Evolutionary conservation across 64 coral and sea anemone genomes (phyloP), one percentile per base, ranked within the genome.

Genomic region (Orbicella faveolata): DNA sequence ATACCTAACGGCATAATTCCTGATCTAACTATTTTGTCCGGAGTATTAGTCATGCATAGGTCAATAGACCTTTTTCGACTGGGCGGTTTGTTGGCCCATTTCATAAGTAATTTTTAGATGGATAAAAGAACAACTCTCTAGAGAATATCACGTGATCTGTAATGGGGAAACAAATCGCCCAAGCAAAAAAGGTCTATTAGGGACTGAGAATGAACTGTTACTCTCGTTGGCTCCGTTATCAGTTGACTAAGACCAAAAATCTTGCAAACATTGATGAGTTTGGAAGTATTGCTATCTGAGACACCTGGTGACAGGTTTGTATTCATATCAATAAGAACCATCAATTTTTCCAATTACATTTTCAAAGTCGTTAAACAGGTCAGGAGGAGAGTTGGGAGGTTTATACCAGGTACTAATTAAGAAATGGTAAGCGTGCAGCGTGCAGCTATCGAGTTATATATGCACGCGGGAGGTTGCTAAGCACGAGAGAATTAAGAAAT

Each of bases 331-430:
- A 90, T 73, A 3, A 94, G 87, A 61, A 77, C 86, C 77, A 52
- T 94, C 79, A 48, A 89, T 89, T 54, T 78, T 94, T 19, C 20
- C 79, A 77, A 89, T 69, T 25, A 93, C 35, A 67, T 76, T 34
- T 62, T 75, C 91, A 88, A 93, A 81, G 10, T 53, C 33, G n/a
- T 83, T 67, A 79, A 89, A 86, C 21, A 90, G 30, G 74, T 79
- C 74, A 59, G 57, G 37, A 52, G 86, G 37, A 41, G 93, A 79
- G 30, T 90, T 33, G 17, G 88, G 88, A 81, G 93, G 93, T 90
- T 80, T 90, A 74, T 94, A 94, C 93, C 81, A 94, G 23, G 93
- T 94, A 68, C 81, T 79, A 4, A 90, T 30, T 83, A 53, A 94
- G 74, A 34, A 90, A 90, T 80, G 88, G 93, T 76, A 30, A 30